Percentiles rank a stretch among this genome's conserved stretches.
These are phyloP conservation scores for Drosophila prolongata DNA, from an alignment of 2,888 invertebrate genomes.

Conservation along the genomic window DNA sequence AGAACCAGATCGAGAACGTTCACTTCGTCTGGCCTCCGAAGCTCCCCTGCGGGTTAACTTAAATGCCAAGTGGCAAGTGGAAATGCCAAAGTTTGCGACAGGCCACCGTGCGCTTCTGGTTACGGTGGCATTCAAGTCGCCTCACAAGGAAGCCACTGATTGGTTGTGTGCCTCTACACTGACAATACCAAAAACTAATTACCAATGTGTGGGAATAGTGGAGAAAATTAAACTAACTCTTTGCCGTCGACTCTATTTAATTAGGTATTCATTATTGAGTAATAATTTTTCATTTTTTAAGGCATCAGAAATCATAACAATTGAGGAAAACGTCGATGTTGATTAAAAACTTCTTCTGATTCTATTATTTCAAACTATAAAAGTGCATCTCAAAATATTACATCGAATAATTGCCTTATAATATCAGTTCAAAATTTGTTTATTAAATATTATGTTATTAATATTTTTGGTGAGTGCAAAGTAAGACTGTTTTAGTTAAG, in stretches of 20 bases:
- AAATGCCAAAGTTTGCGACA: slow-evolving; percentile 41
- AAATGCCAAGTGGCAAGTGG: slow-evolving; percentile 59
- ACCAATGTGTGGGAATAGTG: neutral
- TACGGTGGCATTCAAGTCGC: slow-evolving; percentile 32
- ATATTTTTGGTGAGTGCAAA: neutral
- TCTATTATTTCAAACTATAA: too few relatives aligned
- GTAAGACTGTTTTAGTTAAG: neutral
- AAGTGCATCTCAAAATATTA: too few relatives aligned
- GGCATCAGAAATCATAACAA: too few relatives aligned
- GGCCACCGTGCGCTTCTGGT: slow-evolving; percentile 21
- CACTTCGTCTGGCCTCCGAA: slow-evolving; percentile 37
- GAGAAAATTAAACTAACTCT: too few relatives aligned
- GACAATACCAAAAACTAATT: neutral
- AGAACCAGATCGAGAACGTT: slow-evolving; percentile 55
- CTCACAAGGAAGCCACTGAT: slow-evolving; percentile 36
- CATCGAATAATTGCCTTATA: too few relatives aligned
- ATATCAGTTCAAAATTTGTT: too few relatives aligned
- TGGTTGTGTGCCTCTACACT: slow-evolving; percentile 12
- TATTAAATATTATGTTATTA: too few relatives aligned
- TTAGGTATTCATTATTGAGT: too few relatives aligned
- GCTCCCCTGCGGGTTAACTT: slow-evolving; percentile 21
- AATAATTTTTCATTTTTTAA: too few relatives aligned
- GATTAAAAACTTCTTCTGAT: too few relatives aligned
- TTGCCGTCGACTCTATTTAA: too few relatives aligned
- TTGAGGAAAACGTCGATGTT: too few relatives aligned